phyloP scores from a whole-genome alignment of 2,113 vertebrate genomes.

The Columba janthina region DNA sequence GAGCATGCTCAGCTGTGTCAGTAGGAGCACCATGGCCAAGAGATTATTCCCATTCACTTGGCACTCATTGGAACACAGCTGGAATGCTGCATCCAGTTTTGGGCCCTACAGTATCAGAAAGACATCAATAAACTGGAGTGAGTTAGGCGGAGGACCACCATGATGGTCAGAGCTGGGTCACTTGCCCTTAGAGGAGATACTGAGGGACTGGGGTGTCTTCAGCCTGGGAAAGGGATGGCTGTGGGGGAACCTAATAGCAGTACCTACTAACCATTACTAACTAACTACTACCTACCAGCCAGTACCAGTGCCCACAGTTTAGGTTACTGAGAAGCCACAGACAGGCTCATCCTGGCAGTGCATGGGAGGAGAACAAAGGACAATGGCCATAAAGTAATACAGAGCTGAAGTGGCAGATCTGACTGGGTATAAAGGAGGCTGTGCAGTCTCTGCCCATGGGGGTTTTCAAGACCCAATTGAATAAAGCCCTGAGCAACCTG shows the following conservation, averaged over 20 bases:
- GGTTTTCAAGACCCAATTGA: neutral
- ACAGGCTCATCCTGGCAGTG: neutral
- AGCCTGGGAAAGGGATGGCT: neutral
- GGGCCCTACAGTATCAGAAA: neutral
- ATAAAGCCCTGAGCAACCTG: neutral
- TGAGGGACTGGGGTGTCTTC: neutral
- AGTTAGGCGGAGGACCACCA: neutral
- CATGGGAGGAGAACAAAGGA: neutral
- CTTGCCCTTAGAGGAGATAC: neutral
- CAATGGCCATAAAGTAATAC: neutral
- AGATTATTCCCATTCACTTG: neutral
- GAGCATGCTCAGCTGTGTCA: neutral
- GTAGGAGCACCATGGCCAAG: neutral
- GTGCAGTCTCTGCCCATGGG: neutral
- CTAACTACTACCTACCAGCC: neutral
- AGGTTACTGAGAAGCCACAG: neutral
- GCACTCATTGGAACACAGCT: neutral
- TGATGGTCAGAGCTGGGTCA: neutral
- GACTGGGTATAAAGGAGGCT: neutral
- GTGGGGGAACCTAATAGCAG: neutral
- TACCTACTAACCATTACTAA: neutral
- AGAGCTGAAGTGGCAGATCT: neutral
- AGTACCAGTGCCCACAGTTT: neutral
- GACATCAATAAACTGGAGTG: neutral
- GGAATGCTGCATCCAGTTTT: neutral